Base-by-base conservation (phyloP, 2,113 vertebrate species). In the Falcunculus frontatus region DNA sequence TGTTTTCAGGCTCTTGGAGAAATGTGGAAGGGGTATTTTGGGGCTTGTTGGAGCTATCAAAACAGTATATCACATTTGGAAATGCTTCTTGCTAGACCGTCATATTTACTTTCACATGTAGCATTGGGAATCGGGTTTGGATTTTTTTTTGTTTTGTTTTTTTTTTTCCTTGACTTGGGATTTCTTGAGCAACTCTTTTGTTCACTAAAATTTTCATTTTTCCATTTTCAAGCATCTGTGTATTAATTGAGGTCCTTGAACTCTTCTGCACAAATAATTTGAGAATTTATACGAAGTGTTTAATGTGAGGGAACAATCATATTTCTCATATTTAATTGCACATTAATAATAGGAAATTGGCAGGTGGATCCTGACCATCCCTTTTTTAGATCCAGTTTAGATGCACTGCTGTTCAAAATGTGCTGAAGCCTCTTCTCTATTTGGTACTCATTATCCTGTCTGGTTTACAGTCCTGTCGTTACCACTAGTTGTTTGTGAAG, bases 381-480 rank as follows among this genome's bases (percentile, higher is more conserved):
- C 5, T 74, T 55, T 79, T 93, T 70, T 30, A 67, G 9, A 62
- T 74, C 19, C 4, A 9, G 10, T 68, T 86, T 56, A 89, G 25
- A 32, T 62, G 33, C 10, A 18, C 8, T 81, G 30, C 7, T 39
- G 13, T 78, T 41, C 29, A 84, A 67, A 39, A 62, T 2, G 0
- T 30, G 26, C 52, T 2, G 4, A 62, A 77, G 7, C 13, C 15
- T 78, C 9, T 77, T 6, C 12, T n/a, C 35, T 73, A 2, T 67
- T 30, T 79, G 16, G 2, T 18, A 67, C 18, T 70, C 46, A 55
- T 8, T 92, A 4, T 49, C 13, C 15, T 82, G 2, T 2, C 27
- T 70, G 19, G 14, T 41, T 80, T 91, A 60, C 1, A 0, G 15
- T 62, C 13, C 14, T 44, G 7, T 1, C 0, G 2, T 69, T 74